phyloP scores from a whole-genome alignment of 2,113 vertebrate species.

The Dasypus novemcinctus region DNA sequence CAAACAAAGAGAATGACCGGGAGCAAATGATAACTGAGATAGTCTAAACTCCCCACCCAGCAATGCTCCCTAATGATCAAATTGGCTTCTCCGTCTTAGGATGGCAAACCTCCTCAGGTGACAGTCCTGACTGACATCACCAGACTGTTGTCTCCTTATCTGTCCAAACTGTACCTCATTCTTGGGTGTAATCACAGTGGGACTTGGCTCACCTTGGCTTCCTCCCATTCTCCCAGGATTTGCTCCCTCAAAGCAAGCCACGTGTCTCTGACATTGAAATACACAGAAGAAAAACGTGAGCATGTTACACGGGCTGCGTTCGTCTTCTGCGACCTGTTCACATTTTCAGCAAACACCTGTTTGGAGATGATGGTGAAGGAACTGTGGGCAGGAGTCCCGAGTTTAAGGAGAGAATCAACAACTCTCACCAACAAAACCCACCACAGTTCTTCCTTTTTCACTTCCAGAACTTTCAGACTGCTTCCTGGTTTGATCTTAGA shows the following conservation, averaged over 20 bases:
- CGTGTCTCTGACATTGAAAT: background rate
- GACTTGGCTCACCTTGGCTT: too few species aligned
- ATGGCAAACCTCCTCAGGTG: rapidly evolving
- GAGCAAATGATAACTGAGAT: rapidly evolving
- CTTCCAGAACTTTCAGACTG: background rate
- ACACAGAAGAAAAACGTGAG: background rate
- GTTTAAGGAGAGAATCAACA: background rate
- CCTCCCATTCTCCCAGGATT: rapidly evolving
- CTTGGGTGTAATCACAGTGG: too few species aligned
- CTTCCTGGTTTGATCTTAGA: background rate
- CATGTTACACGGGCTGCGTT: rapidly evolving
- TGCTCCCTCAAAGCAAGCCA: background rate
- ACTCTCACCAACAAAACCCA: rapidly evolving
- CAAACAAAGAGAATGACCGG: background rate
- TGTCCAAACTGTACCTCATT: background rate
- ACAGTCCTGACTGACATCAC: background rate
- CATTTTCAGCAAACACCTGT: too few species aligned
- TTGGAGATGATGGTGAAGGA: background rate
- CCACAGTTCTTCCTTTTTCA: rapidly evolving
- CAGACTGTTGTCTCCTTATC: background rate
- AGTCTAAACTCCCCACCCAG: rapidly evolving
- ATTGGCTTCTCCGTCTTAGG: rapidly evolving
- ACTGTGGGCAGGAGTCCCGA: background rate
- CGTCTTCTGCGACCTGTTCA: too few species aligned
- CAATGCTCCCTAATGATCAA: rapidly evolving